phyloP scores from a whole-genome alignment of 23 tunicate genomes.

The Halocynthia roretzi region DNA sequence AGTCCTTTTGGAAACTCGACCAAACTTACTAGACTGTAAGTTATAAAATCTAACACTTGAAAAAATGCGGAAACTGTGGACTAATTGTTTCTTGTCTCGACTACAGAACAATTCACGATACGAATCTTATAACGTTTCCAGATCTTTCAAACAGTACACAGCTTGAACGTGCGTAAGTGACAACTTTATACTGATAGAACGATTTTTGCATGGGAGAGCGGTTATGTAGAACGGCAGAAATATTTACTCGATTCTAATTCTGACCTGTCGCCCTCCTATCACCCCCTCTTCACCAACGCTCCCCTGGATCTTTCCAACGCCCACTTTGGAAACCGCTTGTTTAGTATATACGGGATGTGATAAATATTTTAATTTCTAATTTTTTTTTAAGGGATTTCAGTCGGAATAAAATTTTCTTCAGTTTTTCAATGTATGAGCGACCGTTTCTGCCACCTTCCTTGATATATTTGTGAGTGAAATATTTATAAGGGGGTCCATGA shows the following conservation, averaged over 20 bases:
- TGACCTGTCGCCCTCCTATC: too few species aligned
- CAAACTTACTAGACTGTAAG: conserved; percentile 1
- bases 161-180: conserved; percentile 19
- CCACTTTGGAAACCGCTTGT: too few species aligned
- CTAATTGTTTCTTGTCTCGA: background rate
- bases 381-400: conserved; percentile 24
- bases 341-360: background rate
- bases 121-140: conserved; percentile 5
- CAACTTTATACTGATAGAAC: background rate
- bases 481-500: too few species aligned
- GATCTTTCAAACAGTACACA: conserved; percentile 7
- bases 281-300: too few species aligned
- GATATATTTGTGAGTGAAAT: conserved; percentile 22
- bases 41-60: background rate
- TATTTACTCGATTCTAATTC: too few species aligned
- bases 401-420: conserved; percentile 15
- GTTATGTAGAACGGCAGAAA: too few species aligned
- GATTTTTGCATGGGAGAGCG: too few species aligned
- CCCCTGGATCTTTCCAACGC: too few species aligned
- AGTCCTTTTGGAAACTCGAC: background rate
- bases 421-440: background rate
- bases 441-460: background rate
- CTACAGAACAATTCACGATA: conserved; percentile 24
- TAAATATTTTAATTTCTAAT: background rate
- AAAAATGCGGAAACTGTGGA: too few species aligned